Conservation (phyloP, 2,888 invertebrate genomes). For the Meandrusa payeni region DNA sequence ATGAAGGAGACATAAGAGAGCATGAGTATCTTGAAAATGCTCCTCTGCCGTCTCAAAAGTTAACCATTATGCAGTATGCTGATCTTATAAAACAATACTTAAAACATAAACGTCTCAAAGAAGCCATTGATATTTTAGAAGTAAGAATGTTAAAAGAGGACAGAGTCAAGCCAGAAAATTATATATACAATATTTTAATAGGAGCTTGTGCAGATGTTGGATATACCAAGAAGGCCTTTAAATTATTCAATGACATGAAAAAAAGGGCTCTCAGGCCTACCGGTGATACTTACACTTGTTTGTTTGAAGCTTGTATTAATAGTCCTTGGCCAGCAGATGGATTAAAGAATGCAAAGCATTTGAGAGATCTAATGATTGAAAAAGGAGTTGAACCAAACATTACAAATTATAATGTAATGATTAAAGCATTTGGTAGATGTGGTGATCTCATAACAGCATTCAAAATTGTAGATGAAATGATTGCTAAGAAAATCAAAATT, state of each 20-base stretch:
- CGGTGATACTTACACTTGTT: conserved; percentile 88
- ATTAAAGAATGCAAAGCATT: conserved; percentile 82
- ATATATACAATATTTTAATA: conserved; percentile 91
- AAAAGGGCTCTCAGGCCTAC: conserved; percentile 84
- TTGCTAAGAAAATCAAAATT: conserved; percentile 80
- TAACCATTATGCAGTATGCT: conserved; percentile 84
- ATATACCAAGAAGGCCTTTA: conserved; percentile 92
- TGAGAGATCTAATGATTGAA: conserved; percentile 85
- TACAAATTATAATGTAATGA: conserved; percentile 92
- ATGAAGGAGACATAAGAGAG: conserved; percentile 82
- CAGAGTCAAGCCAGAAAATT: conserved; percentile 87
- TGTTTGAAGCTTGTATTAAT: conserved; percentile 94
- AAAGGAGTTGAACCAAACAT: conserved; percentile 86
- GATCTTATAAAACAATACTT: conserved; percentile 86
- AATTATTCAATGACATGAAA: conserved; percentile 91
- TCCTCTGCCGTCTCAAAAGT: conserved; percentile 71
- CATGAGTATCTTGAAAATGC: conserved; percentile 77
- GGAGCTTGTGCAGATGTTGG: conserved; percentile 91
- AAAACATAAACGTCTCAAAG: conserved; percentile 83
- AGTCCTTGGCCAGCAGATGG: conserved; percentile 86
- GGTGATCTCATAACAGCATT: conserved; percentile 90
- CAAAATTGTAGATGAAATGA: conserved; percentile 91
- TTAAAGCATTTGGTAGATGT: conserved; percentile 94
- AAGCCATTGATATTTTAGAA: conserved; percentile 90
- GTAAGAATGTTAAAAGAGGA: conserved; percentile 88